Base-by-base conservation (phyloP, 2,797 vertebrate genomes). In the Epinephelus coioides region DNA sequence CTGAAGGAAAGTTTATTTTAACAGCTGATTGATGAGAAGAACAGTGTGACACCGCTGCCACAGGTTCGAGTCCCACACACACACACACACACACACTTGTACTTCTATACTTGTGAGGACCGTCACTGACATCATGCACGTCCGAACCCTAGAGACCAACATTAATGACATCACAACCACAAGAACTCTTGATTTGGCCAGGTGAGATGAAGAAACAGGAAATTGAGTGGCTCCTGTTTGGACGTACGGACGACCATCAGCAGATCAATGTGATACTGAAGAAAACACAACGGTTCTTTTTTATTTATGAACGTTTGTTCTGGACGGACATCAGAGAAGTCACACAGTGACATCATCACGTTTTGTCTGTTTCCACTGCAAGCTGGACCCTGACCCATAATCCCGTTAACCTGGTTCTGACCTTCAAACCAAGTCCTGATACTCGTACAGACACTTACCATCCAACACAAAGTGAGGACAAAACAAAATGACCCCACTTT, bases 81-180 rank as follows among this genome's bases (percentile, higher is more conserved):
- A 62, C 30, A 51, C 50, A 57, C 19, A 15, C 44, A 27, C 50
- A 17, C 8, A 49, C 64, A 34, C 27, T 17, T 13, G 23, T 46
- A 79, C 62, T 38, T 56, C 47, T 79, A 61, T 50, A 64, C 43
- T 69, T 76, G 68, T 51, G 68, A 75, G 51, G 78, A 77, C 13
- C 34, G 6, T 34, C 34, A 34, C 34, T 34, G 34, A 34, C 7
- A 34, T 34, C 6, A 34, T 34, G 34, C 34, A 34, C 34, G 34
- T 34, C 34, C 34, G 6, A 34, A 8, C 7, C 34, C 34, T 34
- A 7, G 34, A 34, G 34, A n/a, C 15, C 2, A 25, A 15, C n/a
- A 12, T 40, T 14, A 49, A 34, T 34, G 34, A 34, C 2, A 60
- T n/a, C 9, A 47, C 0, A 2, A 50, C 21, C 34, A 51, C n/a